Evolutionary conservation across 23 tunicate species (phyloP).

Genomic region (Styela plicata): DNA sequence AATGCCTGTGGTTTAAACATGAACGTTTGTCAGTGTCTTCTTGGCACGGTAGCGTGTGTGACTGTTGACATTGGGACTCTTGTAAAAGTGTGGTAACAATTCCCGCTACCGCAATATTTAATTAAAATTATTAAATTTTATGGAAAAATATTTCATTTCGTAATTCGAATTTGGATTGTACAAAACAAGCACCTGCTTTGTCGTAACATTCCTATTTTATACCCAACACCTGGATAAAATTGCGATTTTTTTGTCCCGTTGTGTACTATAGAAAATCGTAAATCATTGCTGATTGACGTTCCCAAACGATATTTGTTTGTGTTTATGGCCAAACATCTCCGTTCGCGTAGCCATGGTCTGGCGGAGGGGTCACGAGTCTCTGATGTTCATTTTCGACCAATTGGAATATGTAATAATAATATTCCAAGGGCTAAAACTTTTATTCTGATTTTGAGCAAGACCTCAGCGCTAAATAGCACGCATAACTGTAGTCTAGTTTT

Average conservation of each 20-base stretch:
- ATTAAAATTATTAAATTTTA: too few relatives aligned
- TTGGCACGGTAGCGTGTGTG: too few relatives aligned
- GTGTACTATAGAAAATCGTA: background rate
- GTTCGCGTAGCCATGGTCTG: background rate
- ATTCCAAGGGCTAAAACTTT: too few relatives aligned
- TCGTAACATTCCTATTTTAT: background rate
- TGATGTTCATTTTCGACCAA: too few relatives aligned
- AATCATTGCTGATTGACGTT: background rate
- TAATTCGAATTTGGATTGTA: background rate
- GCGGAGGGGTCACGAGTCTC: too few relatives aligned
- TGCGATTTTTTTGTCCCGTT: background rate
- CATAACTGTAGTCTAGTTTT: too few relatives aligned
- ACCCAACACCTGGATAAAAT: background rate
- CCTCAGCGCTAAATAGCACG: too few relatives aligned
- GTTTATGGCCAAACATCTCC: background rate
- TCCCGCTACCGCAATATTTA: background rate
- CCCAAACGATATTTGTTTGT: background rate
- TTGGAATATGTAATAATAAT: too few relatives aligned
- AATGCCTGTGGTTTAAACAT: too few relatives aligned
- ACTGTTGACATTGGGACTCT: background rate
- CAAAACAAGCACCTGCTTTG: background rate
- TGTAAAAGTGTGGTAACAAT: background rate
- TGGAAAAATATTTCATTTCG: background rate
- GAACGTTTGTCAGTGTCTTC: too few relatives aligned
- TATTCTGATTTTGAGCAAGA: too few relatives aligned